A percentile compares a stretch with the other conserved stretches of the same genome.
These are phyloP conservation scores for Thaumatotibia leucotreta DNA, from an alignment of 1,140 invertebrate species.

Conservation along the genomic window DNA sequence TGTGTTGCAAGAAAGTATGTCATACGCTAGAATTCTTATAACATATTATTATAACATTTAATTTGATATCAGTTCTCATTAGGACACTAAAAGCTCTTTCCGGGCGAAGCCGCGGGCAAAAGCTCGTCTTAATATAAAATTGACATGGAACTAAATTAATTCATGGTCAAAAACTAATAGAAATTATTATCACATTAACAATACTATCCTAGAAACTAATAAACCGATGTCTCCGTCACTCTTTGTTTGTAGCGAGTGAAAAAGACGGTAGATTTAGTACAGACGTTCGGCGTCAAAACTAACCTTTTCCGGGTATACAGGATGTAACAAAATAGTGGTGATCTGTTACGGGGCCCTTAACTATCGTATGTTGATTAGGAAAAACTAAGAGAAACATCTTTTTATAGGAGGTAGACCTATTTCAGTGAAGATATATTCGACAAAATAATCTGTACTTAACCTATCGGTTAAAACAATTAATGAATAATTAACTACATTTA, in stretches of 20 bases:
- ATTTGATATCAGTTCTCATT: not conserved
- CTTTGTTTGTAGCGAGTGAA: not conserved
- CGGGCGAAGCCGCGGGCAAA: not conserved
- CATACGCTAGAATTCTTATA: not conserved
- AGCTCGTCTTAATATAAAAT: constrained; percentile 5
- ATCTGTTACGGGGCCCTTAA: too few relatives aligned
- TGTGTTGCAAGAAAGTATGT: too few relatives aligned
- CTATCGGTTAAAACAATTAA: not conserved
- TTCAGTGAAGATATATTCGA: too few relatives aligned
- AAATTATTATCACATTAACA: constrained; percentile 13
- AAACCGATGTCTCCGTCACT: not conserved
- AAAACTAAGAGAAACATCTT: too few relatives aligned
- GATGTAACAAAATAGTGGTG: too few relatives aligned
- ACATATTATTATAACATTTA: not conserved
- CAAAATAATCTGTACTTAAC: constrained; percentile 8
- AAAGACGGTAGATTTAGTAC: not conserved
- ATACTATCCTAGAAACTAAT: not conserved
- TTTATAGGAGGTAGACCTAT: too few relatives aligned
- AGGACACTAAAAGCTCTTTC: not conserved
- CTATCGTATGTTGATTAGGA: too few relatives aligned
- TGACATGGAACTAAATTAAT: not conserved
- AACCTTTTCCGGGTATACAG: too few relatives aligned
- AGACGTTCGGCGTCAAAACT: not conserved
- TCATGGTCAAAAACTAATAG: not conserved
- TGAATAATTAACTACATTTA: not conserved